phyloP scores from a whole-genome alignment of 2,113 vertebrate genomes.

The Uria aalge region DNA sequence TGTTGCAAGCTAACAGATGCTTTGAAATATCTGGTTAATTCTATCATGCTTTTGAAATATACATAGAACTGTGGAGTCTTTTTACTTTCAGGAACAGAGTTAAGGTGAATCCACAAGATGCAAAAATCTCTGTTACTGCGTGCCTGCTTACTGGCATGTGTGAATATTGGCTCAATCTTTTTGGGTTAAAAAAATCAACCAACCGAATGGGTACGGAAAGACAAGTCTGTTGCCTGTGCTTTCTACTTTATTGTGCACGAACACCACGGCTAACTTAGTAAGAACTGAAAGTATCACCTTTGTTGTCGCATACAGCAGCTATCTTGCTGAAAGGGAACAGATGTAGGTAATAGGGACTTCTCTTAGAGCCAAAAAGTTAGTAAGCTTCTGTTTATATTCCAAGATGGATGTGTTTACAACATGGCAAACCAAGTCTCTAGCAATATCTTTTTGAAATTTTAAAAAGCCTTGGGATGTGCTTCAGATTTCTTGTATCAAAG shows the following conservation, averaged over 20 bases:
- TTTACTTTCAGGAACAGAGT: not conserved
- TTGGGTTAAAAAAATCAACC: not conserved
- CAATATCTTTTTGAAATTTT: not conserved
- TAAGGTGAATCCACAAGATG: not conserved
- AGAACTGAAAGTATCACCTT: not conserved
- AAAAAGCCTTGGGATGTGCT: not conserved
- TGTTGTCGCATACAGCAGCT: not conserved
- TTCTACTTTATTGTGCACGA: rapidly evolving
- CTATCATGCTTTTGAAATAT: not conserved
- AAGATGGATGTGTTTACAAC: not conserved
- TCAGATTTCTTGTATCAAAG: not conserved
- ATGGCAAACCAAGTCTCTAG: not conserved
- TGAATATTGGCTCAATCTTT: not conserved
- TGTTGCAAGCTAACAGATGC: not conserved
- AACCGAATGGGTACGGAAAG: not conserved
- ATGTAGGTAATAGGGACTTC: not conserved
- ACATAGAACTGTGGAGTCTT: not conserved
- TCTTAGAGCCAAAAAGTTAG: not conserved
- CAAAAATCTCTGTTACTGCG: not conserved
- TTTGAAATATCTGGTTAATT: not conserved
- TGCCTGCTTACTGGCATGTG: not conserved
- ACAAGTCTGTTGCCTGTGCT: not conserved
- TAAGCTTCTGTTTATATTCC: not conserved
- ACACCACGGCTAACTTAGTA: not conserved
- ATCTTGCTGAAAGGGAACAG: not conserved